Evolutionary conservation across 2,888 invertebrate species (phyloP).

Genomic region (Nephrotoma guestfalica): DNA sequence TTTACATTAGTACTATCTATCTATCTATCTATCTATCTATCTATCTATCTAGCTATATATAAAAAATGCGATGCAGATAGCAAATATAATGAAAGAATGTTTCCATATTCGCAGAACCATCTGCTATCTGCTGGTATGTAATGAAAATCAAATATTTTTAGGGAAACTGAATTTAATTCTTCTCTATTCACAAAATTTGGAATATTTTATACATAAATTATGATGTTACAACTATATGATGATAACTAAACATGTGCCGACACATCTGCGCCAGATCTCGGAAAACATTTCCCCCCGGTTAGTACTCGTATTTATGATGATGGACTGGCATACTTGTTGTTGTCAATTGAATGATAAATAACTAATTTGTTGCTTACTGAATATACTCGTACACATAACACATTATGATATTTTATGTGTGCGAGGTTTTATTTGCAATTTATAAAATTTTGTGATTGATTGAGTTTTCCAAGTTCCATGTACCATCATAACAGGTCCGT

Average conservation of each 20-base stretch:
- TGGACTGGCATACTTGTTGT: background rate
- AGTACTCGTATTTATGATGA: background rate
- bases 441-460: background rate
- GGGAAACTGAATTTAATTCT: background rate
- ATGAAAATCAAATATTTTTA: background rate
- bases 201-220: background rate
- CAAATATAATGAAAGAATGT: background rate
- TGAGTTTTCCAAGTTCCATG: background rate
- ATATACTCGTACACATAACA: no score
- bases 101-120: background rate
- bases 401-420: no score
- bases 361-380: background rate
- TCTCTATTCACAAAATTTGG: background rate
- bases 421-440: no score
- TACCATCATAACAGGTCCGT: background rate
- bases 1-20: background rate
- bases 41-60: no score
- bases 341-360: background rate
- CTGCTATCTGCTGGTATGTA: background rate
- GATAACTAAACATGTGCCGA: background rate
- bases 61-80: background rate
- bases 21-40: background rate
- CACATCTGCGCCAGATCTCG: background rate
- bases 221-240: background rate
- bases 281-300: background rate